A percentile compares a stretch with the other conserved stretches of the same genome.
These are phyloP conservation scores for Oreochromis niloticus DNA, from an alignment of 2,113 vertebrate genomes.

Conservation along the genomic window DNA sequence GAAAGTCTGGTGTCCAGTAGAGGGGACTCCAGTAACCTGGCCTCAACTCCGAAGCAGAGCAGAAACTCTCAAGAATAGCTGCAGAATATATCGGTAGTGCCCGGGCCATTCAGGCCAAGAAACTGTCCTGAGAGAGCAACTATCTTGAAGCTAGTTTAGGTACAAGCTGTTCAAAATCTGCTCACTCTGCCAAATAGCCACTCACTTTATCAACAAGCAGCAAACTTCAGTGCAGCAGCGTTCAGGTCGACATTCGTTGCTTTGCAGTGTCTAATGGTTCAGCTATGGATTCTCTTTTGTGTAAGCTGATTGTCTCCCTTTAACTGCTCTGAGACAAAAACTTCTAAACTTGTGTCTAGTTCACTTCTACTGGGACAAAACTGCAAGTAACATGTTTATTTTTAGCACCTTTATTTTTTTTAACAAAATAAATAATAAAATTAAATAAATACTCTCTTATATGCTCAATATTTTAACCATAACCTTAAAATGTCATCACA, in stretches of 20 bases:
- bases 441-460: not conserved
- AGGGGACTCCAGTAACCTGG: not conserved
- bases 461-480: not conserved
- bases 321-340: accelerated
- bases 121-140: accelerated
- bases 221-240: accelerated
- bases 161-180: accelerated
- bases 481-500: not conserved
- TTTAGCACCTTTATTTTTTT: not conserved
- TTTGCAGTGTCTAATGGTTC: not conserved
- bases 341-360: not conserved
- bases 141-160: accelerated
- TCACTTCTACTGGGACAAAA: not conserved
- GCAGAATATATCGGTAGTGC: not conserved
- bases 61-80: not conserved
- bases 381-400: accelerated
- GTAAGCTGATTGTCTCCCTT: accelerated
- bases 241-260: accelerated
- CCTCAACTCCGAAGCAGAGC: not conserved
- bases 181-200: accelerated
- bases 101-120: accelerated
- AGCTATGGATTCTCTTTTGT: not conserved
- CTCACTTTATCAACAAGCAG: not conserved
- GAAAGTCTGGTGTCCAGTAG: accelerated
- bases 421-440: not conserved